These are phyloP conservation scores for Boloria euphrosyne DNA, from an alignment of 2,888 invertebrate species.

Conservation along the genomic window DNA sequence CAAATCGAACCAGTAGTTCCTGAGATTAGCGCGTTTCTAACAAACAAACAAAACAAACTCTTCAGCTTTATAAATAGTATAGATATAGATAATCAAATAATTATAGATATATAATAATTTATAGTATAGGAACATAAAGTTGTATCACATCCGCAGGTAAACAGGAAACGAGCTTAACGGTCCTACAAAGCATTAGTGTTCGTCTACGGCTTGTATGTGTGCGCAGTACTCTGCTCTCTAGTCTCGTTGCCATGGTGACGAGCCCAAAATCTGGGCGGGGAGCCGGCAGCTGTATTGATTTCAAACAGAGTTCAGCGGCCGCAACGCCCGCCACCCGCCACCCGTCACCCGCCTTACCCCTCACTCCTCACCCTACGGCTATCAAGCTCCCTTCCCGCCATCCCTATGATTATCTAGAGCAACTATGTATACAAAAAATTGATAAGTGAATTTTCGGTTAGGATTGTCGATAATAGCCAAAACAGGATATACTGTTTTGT, in stretches of 20 bases:
- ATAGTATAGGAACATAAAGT: not conserved
- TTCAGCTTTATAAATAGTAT: no score
- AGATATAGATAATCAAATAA: no score
- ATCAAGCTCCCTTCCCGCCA: conserved; percentile 17
- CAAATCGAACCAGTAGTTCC: no score
- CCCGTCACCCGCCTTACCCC: conserved; percentile 46
- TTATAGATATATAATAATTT: no score
- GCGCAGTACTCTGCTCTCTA: conserved; percentile 51
- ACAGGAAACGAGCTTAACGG: conserved; percentile 18
- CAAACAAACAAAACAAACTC: no score
- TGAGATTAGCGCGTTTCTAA: no score
- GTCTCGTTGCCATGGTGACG: conserved; percentile 73
- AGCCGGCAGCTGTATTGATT: conserved; percentile 84
- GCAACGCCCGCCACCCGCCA: conserved; percentile 51
- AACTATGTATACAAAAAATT: conserved; percentile 33
- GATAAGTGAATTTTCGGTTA: conserved; percentile 29
- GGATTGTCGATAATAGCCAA: conserved; percentile 22
- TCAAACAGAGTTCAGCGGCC: conserved; percentile 78
- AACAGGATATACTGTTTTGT: conserved; percentile 12
- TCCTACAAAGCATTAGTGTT: conserved; percentile 15
- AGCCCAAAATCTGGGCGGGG: conserved; percentile 62
- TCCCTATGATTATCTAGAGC: conserved; percentile 32
- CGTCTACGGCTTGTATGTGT: conserved; percentile 15
- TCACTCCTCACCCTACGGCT: conserved; percentile 34
- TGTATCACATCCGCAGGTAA: conserved; percentile 20